Evolutionary conservation across 2,888 invertebrate genomes (phyloP), one percentile per base, ranked within the genome.

Genomic region (Andrena bucephala): DNA sequence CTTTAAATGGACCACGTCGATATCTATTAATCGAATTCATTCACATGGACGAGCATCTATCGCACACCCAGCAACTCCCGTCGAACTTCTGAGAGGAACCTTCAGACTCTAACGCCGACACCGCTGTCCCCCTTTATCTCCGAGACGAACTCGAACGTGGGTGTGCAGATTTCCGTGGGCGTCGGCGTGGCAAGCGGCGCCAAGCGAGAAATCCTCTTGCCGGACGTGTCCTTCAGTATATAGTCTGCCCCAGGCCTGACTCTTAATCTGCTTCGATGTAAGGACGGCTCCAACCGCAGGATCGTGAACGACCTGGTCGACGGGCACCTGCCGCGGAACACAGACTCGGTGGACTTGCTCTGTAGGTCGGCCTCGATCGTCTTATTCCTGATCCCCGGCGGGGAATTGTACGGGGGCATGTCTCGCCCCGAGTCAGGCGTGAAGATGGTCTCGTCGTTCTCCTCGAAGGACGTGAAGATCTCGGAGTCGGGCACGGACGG

Each of bases 401-500:
- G 89, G 7, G 93, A 92, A 59, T 84, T 68, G 79, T 62, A 81
- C 27, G 71, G 66, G 6, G 70, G 71, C 36, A 67, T 6, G 5
- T 77, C 54, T 1, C 62, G 66, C 6, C 77, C 80, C 3, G 76
- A 75, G 0, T 77, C 76, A 0, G 80, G 82, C 8, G 75, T 78
- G 29, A 76, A 70, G 36, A 50, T 71, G 20, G 73, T 70, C 68
- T 87, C 81, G 62, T 92, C 91, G 27, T 89, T 87, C 42, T 93
- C 92, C 29, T 94, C 93, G 78, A 93, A 92, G 1, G 93, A 94
- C 67, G 92, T 91, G 77, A 92, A 93, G 13, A 91, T 89, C 69
- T 93, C 93, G 2, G 93, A 93, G 68, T 93, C 90, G 4, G 90
- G 91, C n/a, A 90, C 89, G 0, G 93, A 93, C 2, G 92, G 90